phyloP scores from a whole-genome alignment of 2,113 vertebrate species.

The Lampris megalopsis region DNA sequence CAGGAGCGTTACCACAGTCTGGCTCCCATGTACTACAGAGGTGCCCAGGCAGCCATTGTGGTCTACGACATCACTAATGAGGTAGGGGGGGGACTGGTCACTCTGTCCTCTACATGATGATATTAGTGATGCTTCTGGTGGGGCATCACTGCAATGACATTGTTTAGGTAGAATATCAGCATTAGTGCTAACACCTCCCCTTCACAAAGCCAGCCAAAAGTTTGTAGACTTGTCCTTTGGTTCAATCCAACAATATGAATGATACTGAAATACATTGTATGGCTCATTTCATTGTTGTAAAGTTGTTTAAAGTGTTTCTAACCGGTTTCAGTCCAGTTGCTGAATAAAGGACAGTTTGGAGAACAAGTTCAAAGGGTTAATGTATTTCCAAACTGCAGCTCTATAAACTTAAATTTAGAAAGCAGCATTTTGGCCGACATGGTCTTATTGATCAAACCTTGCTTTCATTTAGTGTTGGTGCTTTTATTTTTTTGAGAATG shows the following conservation, averaged over 20 bases:
- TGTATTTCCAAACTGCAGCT: too few relatives aligned
- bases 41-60: conserved; percentile 98
- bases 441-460: too few relatives aligned
- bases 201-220: neutral
- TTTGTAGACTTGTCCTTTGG: neutral
- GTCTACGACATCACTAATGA: conserved; percentile 99
- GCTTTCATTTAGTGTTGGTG: too few relatives aligned
- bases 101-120: neutral
- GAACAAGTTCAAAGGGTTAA: too few relatives aligned
- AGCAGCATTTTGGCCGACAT: too few relatives aligned
- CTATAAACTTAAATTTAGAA: too few relatives aligned
- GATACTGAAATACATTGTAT: neutral
- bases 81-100: conserved; percentile 79
- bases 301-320: neutral
- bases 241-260: neutral
- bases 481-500: too few relatives aligned
- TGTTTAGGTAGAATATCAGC: neutral
- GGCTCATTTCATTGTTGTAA: neutral
- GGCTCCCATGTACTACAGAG: conserved; percentile 99
- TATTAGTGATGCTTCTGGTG: neutral
- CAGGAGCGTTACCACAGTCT: conserved; percentile 99
- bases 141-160: neutral
- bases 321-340: too few relatives aligned
- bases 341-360: too few relatives aligned
- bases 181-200: neutral